A percentile compares a stretch with the other conserved stretches of the same genome.
These are phyloP conservation scores for Quadroppia sp. DNA, from an alignment of 2,888 invertebrate species.

Conservation along the genomic window DNA sequence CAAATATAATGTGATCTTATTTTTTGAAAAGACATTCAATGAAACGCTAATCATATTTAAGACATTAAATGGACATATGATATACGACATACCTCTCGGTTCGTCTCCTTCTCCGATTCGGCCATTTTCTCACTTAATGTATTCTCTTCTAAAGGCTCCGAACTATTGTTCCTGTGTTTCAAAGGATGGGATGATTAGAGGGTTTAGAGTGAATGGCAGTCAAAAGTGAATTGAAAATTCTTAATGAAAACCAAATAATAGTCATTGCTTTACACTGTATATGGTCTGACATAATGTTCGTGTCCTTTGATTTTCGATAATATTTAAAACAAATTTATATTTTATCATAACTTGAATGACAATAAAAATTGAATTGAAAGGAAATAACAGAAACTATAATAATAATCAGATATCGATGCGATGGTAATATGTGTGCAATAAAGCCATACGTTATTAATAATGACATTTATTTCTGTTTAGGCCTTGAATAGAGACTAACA, in stretches of 20 bases:
- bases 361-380: constrained; percentile 22
- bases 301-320: not conserved
- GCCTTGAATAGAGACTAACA: constrained; percentile 7
- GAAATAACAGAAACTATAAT: not conserved
- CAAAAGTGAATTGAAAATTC: not conserved
- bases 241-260: not conserved
- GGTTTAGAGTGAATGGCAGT: not conserved
- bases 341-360: constrained; percentile 23
- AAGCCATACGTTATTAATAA: constrained; percentile 2
- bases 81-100: constrained; percentile 26
- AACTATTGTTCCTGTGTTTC: constrained; percentile 24
- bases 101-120: constrained; percentile 30
- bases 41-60: too few relatives aligned
- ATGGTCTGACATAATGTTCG: not conserved
- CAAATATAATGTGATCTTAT: too few relatives aligned
- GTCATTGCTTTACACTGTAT: not conserved
- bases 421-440: constrained; percentile 30
- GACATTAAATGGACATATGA: not conserved
- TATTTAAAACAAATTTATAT: not conserved
- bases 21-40: too few relatives aligned
- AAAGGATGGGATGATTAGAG: constrained; percentile 3
- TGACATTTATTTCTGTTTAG: constrained; percentile 17
- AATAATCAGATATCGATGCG: constrained; percentile 32
- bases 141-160: constrained; percentile 21
- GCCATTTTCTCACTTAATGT: constrained; percentile 26